Evolutionary conservation across 1,140 invertebrate genomes (phyloP), one percentile per base, ranked within the genome.

Genomic region (Drosophila malerkotliana): DNA sequence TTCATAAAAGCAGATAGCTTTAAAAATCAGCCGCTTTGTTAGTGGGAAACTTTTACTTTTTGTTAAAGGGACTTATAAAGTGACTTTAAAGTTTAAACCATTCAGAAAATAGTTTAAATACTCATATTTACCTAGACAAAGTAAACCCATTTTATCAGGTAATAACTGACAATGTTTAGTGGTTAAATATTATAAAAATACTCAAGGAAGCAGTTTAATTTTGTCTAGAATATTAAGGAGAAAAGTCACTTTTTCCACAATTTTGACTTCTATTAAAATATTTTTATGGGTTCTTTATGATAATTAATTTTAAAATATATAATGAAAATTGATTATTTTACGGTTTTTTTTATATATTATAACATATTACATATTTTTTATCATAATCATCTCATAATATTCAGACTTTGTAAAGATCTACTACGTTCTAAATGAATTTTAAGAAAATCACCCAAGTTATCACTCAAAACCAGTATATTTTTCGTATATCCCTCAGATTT

Each of bases 401-500:
- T 28, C 26, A 7, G 26, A 28, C 26, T 28, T 28, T 28, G 4
- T 7, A 7, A 7, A 28, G 5, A 18, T 15, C 6, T 18, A 15
- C 15, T 15, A 10, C 15, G 15, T 44, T 8, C 41, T 15, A 14
- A 44, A 44, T 44, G 14, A 18, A 44, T 28, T n/a, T 44, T 44
- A 1, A 10, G 9, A 47, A 59, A 30, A 56, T 34, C 26, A 1
- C 6, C 26, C 5, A 8, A 8, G 9, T 58, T 61, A 49, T 41
- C 14, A 41, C 14, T 21, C 32, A 24, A 5, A 44, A 52, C 15
- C 37, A 32, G 63, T 67, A 64, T 41, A 52, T 64, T 64, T 67
- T 64, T 26, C 28, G 9, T 52, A 64, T 41, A 67, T 67, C 60
- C 63, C 63, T 52, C 12, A 63, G 48, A 51, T 64, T 52, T 66